Base-by-base conservation (phyloP, 2,113 vertebrate genomes). In the Phoenicopterus ruber region DNA sequence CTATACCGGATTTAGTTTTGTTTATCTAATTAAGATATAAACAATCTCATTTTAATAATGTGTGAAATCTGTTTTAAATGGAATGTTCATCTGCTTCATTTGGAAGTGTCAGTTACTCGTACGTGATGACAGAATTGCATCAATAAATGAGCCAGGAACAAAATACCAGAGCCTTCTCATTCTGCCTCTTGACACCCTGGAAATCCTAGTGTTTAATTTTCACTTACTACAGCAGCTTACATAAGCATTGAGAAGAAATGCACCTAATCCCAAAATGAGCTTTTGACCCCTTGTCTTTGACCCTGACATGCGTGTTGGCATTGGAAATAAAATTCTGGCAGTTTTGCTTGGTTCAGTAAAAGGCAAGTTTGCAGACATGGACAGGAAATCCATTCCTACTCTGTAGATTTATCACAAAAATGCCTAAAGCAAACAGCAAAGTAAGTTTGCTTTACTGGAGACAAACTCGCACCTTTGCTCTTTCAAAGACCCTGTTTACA, bases 401-500 rank as follows among this genome's bases (percentile, higher is more conserved):
- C 95, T 81, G 93, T 85, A 88, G 92, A 93, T 94, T 90, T 94
- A 88, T 90, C 67, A 36, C 94, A 97, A 87, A 96, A 96, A 85
- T 17, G 95, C 96, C 91, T 81, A 97, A 95, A 97, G 97, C 96
- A 96, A 98, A 97, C 95, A 97, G 77, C 86, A 93, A 90, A 97
- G 91, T 67, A 95, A 97, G 97, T 97, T 97, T 95, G 76, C 96
- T 95, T 97, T 97, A 88, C 52, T 88, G 95, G 95, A 97, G 94
- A 95, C 95, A 96, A 96, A 94, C 91, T 96, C 91, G 74, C 84
- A 96, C 95, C 95, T 97, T 97, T 96, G 96, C 94, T 98, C 90
- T 94, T 96, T 97, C 92, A 96, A 96, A 98, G 94, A 92, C 92
- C 79, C 73, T 97, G 95, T 98, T 98, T 97, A 96, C 96, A 95